phyloP scores from a whole-genome alignment of 2,113 vertebrate genomes.

The Etheostoma cragini region DNA sequence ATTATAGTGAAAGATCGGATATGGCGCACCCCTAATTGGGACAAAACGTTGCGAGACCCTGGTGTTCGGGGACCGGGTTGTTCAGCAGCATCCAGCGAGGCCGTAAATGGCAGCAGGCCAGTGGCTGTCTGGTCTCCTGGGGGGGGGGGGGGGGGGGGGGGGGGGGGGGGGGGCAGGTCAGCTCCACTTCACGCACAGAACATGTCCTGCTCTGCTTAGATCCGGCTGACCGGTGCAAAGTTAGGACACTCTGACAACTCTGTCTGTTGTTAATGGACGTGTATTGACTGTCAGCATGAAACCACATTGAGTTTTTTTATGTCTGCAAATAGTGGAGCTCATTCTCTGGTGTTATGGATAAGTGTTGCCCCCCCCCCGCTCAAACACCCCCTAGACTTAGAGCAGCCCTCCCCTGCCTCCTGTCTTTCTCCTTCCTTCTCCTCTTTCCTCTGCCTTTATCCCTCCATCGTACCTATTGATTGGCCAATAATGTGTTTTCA shows the following conservation, averaged over 20 bases:
- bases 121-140: constrained; percentile 43
- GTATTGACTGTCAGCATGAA: constrained; percentile 89
- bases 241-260: constrained; percentile 76
- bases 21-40: too few relatives aligned
- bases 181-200: constrained; percentile 50
- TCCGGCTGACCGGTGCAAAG: constrained; percentile 72
- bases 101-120: constrained; percentile 57
- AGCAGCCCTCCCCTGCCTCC: constrained; percentile 67
- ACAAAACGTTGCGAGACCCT: not conserved
- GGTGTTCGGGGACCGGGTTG: constrained; percentile 34
- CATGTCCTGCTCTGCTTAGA: constrained; percentile 67
- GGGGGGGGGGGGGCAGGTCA: constrained; percentile 66
- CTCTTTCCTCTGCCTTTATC: constrained; percentile 72
- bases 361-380: constrained; percentile 63
- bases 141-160: constrained; percentile 52
- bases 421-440: constrained; percentile 67
- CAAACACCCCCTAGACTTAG: constrained; percentile 60
- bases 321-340: constrained; percentile 79
- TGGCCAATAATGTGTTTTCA: constrained; percentile 82
- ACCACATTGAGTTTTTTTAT: constrained; percentile 87
- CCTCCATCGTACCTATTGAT: constrained; percentile 77
- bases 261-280: constrained; percentile 90
- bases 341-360: constrained; percentile 86
- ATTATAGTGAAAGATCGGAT: too few relatives aligned
- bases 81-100: constrained; percentile 35